Evolutionary conservation across 2,113 vertebrate species (phyloP).

Genomic region (Charina bottae): DNA sequence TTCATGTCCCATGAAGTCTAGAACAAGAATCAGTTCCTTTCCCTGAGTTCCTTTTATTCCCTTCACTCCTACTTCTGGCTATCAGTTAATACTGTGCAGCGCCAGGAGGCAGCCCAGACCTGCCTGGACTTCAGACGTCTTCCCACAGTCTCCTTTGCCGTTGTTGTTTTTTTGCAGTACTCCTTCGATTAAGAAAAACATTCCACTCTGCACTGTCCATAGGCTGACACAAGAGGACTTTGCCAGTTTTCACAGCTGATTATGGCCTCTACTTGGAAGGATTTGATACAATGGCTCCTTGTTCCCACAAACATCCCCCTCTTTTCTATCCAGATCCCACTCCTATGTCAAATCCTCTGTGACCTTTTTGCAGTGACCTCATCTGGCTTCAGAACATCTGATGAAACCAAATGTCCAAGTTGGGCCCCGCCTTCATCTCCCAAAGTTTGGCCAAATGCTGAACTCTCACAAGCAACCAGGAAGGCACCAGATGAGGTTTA

Average conservation of each 20-base stretch:
- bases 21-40: not conserved
- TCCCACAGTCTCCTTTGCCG: not conserved
- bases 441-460: not conserved
- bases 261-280: constrained; percentile 49
- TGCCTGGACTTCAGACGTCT: not conserved
- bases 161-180: not conserved
- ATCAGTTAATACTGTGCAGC: not conserved
- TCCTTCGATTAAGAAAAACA: not conserved
- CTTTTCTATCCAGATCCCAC: constrained; percentile 29
- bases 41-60: not conserved
- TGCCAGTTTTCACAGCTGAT: constrained; percentile 60
- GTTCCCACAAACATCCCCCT: constrained; percentile 40
- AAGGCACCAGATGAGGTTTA: not conserved
- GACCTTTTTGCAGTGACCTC: constrained; percentile 57
- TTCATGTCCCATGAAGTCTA: not conserved
- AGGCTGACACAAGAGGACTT: constrained; percentile 37
- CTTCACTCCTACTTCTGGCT: not conserved
- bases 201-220: not conserved
- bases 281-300: constrained; percentile 66
- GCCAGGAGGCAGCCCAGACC: constrained; percentile 19
- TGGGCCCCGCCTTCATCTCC: not conserved
- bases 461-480: rapidly evolving
- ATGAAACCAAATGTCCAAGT: constrained; percentile 31
- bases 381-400: constrained; percentile 53
- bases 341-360: constrained; percentile 66